These are phyloP conservation scores for Prunella strophiata DNA, from an alignment of 2,797 vertebrate genomes.

Conservation along the genomic window DNA sequence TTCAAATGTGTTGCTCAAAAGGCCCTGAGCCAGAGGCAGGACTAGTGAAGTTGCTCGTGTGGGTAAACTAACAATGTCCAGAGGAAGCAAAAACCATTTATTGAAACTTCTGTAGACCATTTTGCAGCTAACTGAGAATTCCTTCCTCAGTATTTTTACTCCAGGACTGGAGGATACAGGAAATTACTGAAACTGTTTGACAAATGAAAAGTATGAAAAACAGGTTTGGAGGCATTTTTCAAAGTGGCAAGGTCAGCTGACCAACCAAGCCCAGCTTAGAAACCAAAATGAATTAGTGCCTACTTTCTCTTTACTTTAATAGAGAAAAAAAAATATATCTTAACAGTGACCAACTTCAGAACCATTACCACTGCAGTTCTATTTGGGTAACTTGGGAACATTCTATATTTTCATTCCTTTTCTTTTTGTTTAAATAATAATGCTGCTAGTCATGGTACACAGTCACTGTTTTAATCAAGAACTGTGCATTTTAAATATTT, in stretches of 20 bases:
- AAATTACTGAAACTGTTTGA: background rate
- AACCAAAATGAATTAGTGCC: background rate
- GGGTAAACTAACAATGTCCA: background rate
- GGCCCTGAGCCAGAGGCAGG: background rate
- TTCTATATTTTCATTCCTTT: slow-evolving; percentile 37
- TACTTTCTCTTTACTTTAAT: background rate
- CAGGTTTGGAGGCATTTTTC: background rate
- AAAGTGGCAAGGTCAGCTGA: background rate
- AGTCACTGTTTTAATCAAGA: slow-evolving; percentile 54
- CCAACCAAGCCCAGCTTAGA: background rate
- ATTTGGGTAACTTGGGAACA: background rate
- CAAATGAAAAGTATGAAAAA: background rate
- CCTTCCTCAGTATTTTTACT: background rate
- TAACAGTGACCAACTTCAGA: background rate
- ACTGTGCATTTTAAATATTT: slow-evolving; percentile 66
- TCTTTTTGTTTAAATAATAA: slow-evolving; percentile 48
- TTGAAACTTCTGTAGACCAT: background rate
- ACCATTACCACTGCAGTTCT: background rate
- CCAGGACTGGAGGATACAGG: background rate
- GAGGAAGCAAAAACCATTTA: background rate
- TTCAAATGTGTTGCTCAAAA: background rate
- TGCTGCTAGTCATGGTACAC: background rate
- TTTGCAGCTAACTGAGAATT: background rate
- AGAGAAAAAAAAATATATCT: background rate
- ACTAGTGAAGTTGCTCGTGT: background rate